Percentiles rank a stretch among this genome's conserved stretches.
Conservation (phyloP, 2,113 vertebrate species). For the Sinocyclocheilus rhinocerous region DNA sequence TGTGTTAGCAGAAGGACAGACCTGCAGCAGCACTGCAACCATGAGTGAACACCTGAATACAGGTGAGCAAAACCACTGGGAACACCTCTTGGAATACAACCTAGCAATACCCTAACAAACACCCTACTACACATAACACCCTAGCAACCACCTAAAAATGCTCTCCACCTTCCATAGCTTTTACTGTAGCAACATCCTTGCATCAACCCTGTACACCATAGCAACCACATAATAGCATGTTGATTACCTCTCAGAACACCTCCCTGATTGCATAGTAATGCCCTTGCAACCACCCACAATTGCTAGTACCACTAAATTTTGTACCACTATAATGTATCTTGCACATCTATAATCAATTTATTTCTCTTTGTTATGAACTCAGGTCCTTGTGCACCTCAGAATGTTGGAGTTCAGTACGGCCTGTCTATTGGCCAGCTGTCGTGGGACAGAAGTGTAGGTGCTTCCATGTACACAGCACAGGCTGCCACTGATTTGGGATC, state of each 20-base stretch:
- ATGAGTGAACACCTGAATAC: conserved; percentile 66
- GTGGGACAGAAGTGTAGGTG: conserved; percentile 70
- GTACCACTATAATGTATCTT: neutral
- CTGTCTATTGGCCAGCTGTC: conserved; percentile 62
- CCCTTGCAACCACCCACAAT: neutral
- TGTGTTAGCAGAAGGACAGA: conserved; percentile 65
- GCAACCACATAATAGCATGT: neutral
- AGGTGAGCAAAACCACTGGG: conserved; percentile 62
- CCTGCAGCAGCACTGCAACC: conserved; percentile 63
- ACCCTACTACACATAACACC: neutral
- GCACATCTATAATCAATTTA: neutral
- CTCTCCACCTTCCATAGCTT: neutral
- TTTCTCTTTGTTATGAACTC: neutral
- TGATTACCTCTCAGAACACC: neutral
- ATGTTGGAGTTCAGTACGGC: conserved; percentile 63
- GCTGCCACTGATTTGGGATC: conserved; percentile 68
- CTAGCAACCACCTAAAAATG: neutral
- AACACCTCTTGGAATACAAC: neutral
- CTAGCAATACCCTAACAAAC: neutral
- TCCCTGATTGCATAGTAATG: neutral
- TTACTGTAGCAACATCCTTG: neutral
- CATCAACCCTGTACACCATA: neutral
- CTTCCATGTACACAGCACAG: conserved; percentile 61
- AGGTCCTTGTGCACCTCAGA: conserved; percentile 72
- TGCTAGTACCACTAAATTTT: neutral